Evolutionary conservation across 2,888 invertebrate genomes (phyloP).

Genomic region (Choristoneura rosaceana): DNA sequence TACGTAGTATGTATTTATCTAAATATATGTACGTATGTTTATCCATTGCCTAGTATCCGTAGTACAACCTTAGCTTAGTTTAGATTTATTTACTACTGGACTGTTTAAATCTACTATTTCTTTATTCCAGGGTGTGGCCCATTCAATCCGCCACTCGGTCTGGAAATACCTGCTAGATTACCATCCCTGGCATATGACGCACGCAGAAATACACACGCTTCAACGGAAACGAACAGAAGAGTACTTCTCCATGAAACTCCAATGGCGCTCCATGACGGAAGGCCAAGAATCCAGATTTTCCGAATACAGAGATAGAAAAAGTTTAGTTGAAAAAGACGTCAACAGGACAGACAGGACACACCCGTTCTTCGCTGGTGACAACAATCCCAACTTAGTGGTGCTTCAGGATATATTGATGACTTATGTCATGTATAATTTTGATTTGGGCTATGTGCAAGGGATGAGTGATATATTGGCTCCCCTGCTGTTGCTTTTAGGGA

Average conservation of each 20-base stretch:
- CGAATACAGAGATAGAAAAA: conserved; percentile 95
- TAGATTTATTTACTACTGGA: too few species aligned
- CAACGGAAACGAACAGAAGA: conserved; percentile 91
- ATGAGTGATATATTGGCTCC: conserved; percentile 99
- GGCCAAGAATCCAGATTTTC: conserved; percentile 94
- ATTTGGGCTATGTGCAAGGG: conserved; percentile 97
- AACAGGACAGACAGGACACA: conserved; percentile 97
- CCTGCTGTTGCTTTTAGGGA: conserved; percentile 93
- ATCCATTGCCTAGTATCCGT: too few species aligned
- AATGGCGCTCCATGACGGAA: conserved; percentile 96
- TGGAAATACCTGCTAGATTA: conserved; percentile 98
- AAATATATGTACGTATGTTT: too few species aligned
- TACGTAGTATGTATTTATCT: too few species aligned
- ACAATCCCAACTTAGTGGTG: conserved; percentile 94
- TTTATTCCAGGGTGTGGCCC: conserved; percentile 89
- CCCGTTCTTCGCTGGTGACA: conserved; percentile 96
- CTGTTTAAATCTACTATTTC: not conserved
- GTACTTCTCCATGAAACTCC: conserved; percentile 97
- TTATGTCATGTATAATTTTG: conserved; percentile 99
- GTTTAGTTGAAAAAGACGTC: conserved; percentile 98
- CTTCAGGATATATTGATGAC: conserved; percentile 98
- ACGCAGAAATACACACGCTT: conserved; percentile 88
- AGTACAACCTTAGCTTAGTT: too few species aligned
- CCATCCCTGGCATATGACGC: conserved; percentile 93
- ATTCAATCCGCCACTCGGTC: conserved; percentile 91